phyloP scores from a whole-genome alignment of 92 coral and sea anemone genomes.

The Micromussa lordhowensis region DNA sequence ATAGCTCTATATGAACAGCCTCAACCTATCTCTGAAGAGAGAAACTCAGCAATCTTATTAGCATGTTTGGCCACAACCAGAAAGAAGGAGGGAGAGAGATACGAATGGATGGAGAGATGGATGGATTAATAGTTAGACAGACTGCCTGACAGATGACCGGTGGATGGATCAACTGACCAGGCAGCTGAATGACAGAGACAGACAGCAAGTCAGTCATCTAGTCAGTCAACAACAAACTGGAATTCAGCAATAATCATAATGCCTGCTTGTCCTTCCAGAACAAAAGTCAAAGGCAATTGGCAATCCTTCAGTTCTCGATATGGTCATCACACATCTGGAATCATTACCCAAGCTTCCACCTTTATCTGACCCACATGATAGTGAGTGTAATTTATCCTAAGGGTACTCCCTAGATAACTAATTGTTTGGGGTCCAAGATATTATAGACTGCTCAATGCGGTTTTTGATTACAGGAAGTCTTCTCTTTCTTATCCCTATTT shows the following conservation, averaged over 20 bases:
- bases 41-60: too few species aligned
- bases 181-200: background rate
- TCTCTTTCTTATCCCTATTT: too few species aligned
- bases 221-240: background rate
- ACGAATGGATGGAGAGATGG: background rate
- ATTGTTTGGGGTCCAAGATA: background rate
- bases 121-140: background rate
- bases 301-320: slow-evolving; percentile 48
- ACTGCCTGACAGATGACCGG: background rate
- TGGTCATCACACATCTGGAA: slow-evolving; percentile 62
- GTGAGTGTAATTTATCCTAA: slow-evolving; percentile 23
- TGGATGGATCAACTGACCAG: too few species aligned
- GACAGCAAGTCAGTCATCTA: background rate
- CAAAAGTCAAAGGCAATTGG: background rate
- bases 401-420: background rate
- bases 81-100: background rate
- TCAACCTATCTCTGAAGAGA: too few species aligned
- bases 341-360: slow-evolving; percentile 58
- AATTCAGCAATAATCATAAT: background rate
- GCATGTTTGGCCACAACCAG: background rate
- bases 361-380: slow-evolving; percentile 47
- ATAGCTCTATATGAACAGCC: too few species aligned
- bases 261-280: slow-evolving; percentile 12
- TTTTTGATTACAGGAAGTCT: too few species aligned
- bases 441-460: too few species aligned